Evolutionary conservation across 2,888 invertebrate genomes (phyloP).

Genomic region (Anaspis maculata): DNA sequence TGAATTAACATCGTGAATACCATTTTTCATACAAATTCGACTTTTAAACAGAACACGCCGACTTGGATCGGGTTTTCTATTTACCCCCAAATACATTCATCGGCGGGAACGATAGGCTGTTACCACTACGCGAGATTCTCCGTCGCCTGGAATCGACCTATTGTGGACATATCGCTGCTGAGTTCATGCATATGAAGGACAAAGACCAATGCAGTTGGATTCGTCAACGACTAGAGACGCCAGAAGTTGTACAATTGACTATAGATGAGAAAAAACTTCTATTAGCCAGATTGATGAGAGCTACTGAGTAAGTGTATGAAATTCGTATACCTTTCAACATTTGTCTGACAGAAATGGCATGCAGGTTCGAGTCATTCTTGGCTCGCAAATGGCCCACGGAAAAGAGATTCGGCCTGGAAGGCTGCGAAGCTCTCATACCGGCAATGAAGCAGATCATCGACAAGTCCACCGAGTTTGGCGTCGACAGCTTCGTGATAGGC

Average conservation of each 20-base stretch:
- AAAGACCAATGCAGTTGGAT: slow-evolving; percentile 99
- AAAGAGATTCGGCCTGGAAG: slow-evolving; percentile 98
- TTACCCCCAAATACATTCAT: slow-evolving; percentile 97
- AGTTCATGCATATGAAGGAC: slow-evolving; percentile 99
- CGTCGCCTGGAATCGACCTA: slow-evolving; percentile 87
- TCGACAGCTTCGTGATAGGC: slow-evolving; percentile 95
- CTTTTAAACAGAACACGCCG: slow-evolving; percentile 93
- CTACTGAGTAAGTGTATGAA: slow-evolving; percentile 62
- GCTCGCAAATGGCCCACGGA: slow-evolving; percentile 99
- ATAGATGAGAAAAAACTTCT: slow-evolving; percentile 88
- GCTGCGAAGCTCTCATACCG: slow-evolving; percentile 97
- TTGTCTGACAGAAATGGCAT: too few relatives aligned
- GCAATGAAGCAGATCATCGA: slow-evolving; percentile 99
- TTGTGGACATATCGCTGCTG: slow-evolving; percentile 95
- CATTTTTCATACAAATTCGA: too few relatives aligned
- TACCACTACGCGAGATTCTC: slow-evolving; percentile 90
- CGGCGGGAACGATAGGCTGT: slow-evolving; percentile 82
- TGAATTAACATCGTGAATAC: too few relatives aligned
- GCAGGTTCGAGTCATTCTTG: slow-evolving; percentile 96
- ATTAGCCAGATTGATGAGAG: slow-evolving; percentile 88
- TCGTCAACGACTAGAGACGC: slow-evolving; percentile 90
- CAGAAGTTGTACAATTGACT: slow-evolving; percentile 75
- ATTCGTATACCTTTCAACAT: slow-evolving; percentile 6
- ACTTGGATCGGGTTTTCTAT: slow-evolving; percentile 95
- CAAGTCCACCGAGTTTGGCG: slow-evolving; percentile 87